phyloP scores from a whole-genome alignment of 2,113 vertebrate species.

The Lagenorhynchus albirostris region DNA sequence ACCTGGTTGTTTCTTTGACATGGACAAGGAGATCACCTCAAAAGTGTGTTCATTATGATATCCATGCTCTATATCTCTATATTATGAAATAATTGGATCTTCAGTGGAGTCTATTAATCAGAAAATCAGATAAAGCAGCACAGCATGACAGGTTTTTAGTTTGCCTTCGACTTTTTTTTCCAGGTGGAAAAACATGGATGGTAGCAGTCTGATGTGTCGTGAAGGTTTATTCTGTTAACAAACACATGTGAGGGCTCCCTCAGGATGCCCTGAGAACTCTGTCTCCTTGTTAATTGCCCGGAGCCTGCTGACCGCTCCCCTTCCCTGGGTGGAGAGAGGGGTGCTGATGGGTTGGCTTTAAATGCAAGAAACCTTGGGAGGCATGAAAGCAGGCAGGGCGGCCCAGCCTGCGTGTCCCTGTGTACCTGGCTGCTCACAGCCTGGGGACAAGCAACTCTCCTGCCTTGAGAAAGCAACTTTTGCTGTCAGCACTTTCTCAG shows the following conservation, averaged over 20 bases:
- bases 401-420: constrained; percentile 51
- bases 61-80: too few relatives aligned
- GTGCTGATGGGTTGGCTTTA: constrained; percentile 40
- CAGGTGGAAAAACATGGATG: neutral
- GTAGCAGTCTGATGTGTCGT: neutral
- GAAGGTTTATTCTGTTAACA: neutral
- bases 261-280: neutral
- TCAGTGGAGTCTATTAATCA: neutral
- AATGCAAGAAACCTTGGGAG: constrained; percentile 48
- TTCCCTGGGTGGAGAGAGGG: neutral
- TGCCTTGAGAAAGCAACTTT: constrained; percentile 65
- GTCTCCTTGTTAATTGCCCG: accelerated
- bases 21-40: neutral
- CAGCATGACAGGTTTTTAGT: neutral
- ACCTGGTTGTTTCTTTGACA: neutral
- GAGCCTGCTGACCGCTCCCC: neutral
- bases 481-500: constrained; percentile 55
- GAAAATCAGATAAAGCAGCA: neutral
- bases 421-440: constrained; percentile 48
- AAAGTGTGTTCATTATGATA: neutral
- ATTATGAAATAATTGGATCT: neutral
- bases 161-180: neutral
- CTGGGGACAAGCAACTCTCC: constrained; percentile 64
- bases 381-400: constrained; percentile 50
- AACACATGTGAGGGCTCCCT: neutral